Evolutionary conservation across 2,888 invertebrate genomes (phyloP).

Genomic region (Disparrhopalites patrizii): DNA sequence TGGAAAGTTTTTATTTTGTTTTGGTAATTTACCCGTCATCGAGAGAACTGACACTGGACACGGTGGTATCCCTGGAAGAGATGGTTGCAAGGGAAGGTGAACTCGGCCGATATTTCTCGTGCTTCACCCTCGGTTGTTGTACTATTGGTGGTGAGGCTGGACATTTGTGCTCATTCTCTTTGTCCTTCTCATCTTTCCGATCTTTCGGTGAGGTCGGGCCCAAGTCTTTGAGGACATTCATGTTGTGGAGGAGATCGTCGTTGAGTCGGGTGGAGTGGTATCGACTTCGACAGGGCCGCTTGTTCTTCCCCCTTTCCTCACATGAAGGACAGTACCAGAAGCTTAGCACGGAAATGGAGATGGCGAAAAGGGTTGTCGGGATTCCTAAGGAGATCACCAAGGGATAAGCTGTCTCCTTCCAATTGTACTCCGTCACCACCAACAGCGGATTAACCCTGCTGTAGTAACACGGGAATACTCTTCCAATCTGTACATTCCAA

Average conservation of each 20-base stretch:
- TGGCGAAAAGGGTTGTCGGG: slow-evolving; percentile 77
- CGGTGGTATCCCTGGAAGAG: slow-evolving; percentile 48
- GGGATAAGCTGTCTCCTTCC: slow-evolving; percentile 79
- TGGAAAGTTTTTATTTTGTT: too few relatives aligned
- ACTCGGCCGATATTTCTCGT: slow-evolving; percentile 39
- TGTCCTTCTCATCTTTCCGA: slow-evolving; percentile 26
- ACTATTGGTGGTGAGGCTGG: slow-evolving; percentile 38
- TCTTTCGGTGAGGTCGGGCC: slow-evolving; percentile 27
- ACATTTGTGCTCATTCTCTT: slow-evolving; percentile 16
- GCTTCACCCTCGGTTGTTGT: slow-evolving; percentile 47
- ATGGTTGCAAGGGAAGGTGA: slow-evolving; percentile 48
- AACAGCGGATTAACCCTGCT: slow-evolving; percentile 78
- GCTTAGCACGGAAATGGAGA: slow-evolving; percentile 77
- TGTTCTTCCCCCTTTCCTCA: slow-evolving; percentile 48
- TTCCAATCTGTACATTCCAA: slow-evolving; percentile 45
- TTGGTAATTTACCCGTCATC: slow-evolving; percentile 47
- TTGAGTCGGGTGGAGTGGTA: slow-evolving; percentile 44
- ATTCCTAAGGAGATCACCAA: slow-evolving; percentile 75
- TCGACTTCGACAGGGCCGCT: slow-evolving; percentile 46
- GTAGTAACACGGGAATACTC: slow-evolving; percentile 75
- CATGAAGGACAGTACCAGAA: slow-evolving; percentile 90
- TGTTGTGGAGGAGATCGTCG: slow-evolving; percentile 38
- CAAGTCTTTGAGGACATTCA: slow-evolving; percentile 32
- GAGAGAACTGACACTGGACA: slow-evolving; percentile 47
- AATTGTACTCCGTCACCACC: slow-evolving; percentile 71